Base-by-base conservation (phyloP, 2,797 vertebrate genomes). In the Hemitrygon akajei region DNA sequence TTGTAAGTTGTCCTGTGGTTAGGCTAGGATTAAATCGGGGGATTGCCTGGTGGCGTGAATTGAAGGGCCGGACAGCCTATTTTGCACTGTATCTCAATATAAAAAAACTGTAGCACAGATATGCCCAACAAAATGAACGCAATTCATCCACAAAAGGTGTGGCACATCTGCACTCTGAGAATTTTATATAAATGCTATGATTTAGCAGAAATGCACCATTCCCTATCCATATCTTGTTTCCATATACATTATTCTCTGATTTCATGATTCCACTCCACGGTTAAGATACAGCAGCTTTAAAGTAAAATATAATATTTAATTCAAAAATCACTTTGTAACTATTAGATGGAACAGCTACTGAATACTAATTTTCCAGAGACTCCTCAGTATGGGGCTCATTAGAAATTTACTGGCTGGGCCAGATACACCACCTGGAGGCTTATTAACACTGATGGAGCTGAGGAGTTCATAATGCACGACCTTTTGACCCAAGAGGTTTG, bases 381-480 rank as follows among this genome's bases (percentile, higher is more conserved):
- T 58, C 40, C 91, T 16, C 91, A 76, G 56, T 20, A 40, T 71
- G 56, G 30, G 27, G 0, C 47, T 12, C 91, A 93, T 56, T 93
- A 40, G 91, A 56, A 73, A 93, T 93, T 25, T 37, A 75, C 25
- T 93, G 71, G 3, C 71, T 93, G 37, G 75, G 71, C 71, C 91
- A 76, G 66, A 76, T 56, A 30, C 5, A 56, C 14, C 12, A 76
- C 91, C 91, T 93, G 91, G 76, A 93, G 40, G 37, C 91, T 76
- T 93, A 93, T 75, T 76, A 75, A 11, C 66, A 93, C 91, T 76
- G 91, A 93, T 47, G 27, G 40, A 73, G 37, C 40, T 7, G 56
- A 93, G 47, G 40, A 93, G 40, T 93, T 93, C 91, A 93, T 76
- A 93, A 76, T 56, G 6, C 71, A 93, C 0, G 22, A 92, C 89